A percentile compares a stretch with the other conserved stretches of the same genome.
These are phyloP conservation scores for Oxytorus armatus DNA, from an alignment of 2,888 invertebrate genomes.

Conservation along the genomic window DNA sequence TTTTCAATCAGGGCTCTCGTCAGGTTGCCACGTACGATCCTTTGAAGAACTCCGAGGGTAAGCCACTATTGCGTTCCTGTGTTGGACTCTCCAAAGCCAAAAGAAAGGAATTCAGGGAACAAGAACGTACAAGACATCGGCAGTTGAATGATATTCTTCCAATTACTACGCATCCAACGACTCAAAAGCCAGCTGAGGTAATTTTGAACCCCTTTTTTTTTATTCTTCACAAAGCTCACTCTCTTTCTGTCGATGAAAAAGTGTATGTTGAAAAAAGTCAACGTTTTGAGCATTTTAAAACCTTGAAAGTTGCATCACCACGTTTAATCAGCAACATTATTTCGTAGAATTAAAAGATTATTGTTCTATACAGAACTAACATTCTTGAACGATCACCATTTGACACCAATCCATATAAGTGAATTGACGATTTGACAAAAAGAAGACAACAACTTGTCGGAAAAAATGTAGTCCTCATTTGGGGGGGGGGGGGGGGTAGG, in stretches of 20 bases:
- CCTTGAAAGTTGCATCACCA: no score
- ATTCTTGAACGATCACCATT: no score
- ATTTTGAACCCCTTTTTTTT: background rate
- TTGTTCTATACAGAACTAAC: no score
- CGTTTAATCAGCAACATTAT: no score
- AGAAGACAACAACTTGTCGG: no score
- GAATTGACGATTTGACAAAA: no score
- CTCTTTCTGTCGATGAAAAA: background rate
- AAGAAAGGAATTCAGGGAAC: constrained; percentile 61
- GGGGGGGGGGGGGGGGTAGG: no score
- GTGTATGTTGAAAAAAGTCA: no score
- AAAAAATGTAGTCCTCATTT: no score
- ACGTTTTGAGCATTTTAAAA: no score
- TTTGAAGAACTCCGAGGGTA: constrained; percentile 45
- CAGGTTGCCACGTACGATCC: constrained; percentile 70
- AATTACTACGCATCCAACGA: constrained; percentile 5
- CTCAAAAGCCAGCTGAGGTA: background rate
- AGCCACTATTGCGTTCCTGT: constrained; percentile 50
- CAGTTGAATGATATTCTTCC: constrained; percentile 36
- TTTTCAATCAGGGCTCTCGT: constrained; percentile 60
- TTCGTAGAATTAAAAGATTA: no score
- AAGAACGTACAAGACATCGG: constrained; percentile 67
- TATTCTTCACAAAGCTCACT: background rate
- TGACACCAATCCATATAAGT: no score
- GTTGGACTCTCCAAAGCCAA: constrained; percentile 69